Base-by-base conservation (phyloP, 64 coral and sea anemone species). In the Actinia equina region DNA sequence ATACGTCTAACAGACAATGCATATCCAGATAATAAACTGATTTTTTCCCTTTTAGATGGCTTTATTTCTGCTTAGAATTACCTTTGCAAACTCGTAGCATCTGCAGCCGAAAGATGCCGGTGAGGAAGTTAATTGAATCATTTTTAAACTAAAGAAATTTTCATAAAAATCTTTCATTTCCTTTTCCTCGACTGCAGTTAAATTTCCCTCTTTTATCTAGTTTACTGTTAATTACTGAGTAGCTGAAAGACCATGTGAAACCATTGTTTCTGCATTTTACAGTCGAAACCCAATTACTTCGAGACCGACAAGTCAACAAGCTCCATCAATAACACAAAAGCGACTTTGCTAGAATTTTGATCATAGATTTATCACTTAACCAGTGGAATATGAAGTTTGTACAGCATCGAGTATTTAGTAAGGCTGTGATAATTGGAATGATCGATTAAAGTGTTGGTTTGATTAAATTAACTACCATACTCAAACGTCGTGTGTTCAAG, bases 231-330 rank as follows among this genome's bases (percentile, higher is more conserved):
- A 81, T 81, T 81, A 81, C 44, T 81, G 42, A 22, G 78, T 44
- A 52, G 78, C 42, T 49, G 78, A 81, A 49, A 81, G 78, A 44
- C 42, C 78, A 81, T 81, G 78, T 81, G 78, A 81, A 81, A 81
- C 44, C 42, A 81, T 81, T 81, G 78, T 81, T 43, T 44, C 78
- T 81, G 42, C 43, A 23, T 81, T 81, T 52, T 41, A 74, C 69
- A 74, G 69, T 74, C 69, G 69, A 74, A n/a, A 74, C 69, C 37
- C 78, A 81, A 81, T 81, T 81, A 81, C 78, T 81, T 81, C 45
- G 78, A 81, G 78, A 81, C 78, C 78, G 78, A 46, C 78, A 81
- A 45, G 76, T 78, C 76, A 78, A 78, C 76, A 78, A 43, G 76
- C 37, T 78, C 27, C 26, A 81, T 81, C 78, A 52, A 17, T 22